These are phyloP conservation scores for Thaumatotibia leucotreta DNA, from an alignment of 1,140 invertebrate genomes.

Conservation along the genomic window DNA sequence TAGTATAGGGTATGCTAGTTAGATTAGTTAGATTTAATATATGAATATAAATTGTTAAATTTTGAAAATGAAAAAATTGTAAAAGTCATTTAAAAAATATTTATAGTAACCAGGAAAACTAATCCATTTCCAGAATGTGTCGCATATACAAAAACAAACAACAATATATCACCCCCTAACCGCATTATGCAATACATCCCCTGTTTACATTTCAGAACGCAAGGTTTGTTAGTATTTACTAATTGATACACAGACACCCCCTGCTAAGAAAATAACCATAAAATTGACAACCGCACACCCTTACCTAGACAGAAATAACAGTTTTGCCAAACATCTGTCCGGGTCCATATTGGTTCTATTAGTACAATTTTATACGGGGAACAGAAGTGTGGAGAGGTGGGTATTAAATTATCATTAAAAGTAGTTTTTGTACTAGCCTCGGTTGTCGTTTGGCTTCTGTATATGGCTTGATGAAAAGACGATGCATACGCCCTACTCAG, in stretches of 20 bases:
- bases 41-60: too few relatives aligned
- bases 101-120: too few relatives aligned
- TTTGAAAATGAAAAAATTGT: too few relatives aligned
- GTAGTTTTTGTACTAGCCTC: not conserved
- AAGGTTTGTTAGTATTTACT: conserved; percentile 13
- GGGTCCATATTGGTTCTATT: conserved; percentile 6
- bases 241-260: conserved; percentile 10
- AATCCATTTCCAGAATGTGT: not conserved
- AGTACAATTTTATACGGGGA: not conserved
- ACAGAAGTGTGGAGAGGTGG: conserved; percentile 2
- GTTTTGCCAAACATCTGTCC: conserved; percentile 30
- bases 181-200: conserved; percentile 4
- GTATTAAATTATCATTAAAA: not conserved
- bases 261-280: conserved; percentile 15
- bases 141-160: not conserved
- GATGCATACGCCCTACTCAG: not conserved
- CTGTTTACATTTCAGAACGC: conserved; percentile 9
- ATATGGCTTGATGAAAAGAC: not conserved
- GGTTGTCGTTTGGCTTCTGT: not conserved
- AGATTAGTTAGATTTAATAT: too few relatives aligned
- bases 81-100: too few relatives aligned
- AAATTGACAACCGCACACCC: conserved; percentile 4
- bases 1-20: too few relatives aligned
- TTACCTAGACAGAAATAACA: conserved; percentile 31
- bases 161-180: conserved; percentile 10